Conservation (phyloP, 2,888 invertebrate species). For the Diaperis boleti region DNA sequence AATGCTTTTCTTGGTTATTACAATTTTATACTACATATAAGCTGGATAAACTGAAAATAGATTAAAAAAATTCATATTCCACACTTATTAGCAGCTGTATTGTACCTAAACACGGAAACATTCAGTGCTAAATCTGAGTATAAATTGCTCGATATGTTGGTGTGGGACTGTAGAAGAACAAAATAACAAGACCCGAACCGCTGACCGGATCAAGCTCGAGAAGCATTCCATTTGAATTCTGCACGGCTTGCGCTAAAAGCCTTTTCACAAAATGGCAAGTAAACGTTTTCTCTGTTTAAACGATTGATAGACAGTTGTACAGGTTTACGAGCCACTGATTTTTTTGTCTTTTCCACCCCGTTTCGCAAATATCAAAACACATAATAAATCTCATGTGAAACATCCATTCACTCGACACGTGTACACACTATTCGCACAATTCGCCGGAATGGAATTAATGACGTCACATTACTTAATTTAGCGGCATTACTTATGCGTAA, state of each 20-base stretch:
- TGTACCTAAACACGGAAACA: not conserved
- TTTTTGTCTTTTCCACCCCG: constrained; percentile 17
- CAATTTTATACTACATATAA: too few relatives aligned
- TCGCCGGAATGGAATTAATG: constrained; percentile 5
- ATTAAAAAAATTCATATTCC: too few relatives aligned
- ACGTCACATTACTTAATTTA: constrained; percentile 12
- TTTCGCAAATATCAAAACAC: constrained; percentile 21
- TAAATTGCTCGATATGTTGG: not conserved
- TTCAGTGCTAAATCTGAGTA: not conserved
- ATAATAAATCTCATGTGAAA: not conserved
- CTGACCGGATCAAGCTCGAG: constrained; percentile 28
- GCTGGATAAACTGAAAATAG: too few relatives aligned
- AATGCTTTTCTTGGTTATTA: too few relatives aligned
- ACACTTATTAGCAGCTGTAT: too few relatives aligned
- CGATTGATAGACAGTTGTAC: constrained; percentile 33
- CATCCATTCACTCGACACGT: constrained; percentile 7
- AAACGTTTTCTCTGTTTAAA: constrained; percentile 23
- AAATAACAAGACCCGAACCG: constrained; percentile 21
- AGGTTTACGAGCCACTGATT: constrained; percentile 19
- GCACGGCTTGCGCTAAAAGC: constrained; percentile 24
- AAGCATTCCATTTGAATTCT: constrained; percentile 33
- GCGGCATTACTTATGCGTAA: constrained; percentile 4
- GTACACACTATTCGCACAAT: constrained; percentile 1
- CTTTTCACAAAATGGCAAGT: constrained; percentile 30
- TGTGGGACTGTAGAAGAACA: not conserved